Percentiles rank a stretch among this genome's conserved stretches.
Evolutionary conservation across 2,888 invertebrate genomes (phyloP).

Genomic region (Aproaerema taeniolella): DNA sequence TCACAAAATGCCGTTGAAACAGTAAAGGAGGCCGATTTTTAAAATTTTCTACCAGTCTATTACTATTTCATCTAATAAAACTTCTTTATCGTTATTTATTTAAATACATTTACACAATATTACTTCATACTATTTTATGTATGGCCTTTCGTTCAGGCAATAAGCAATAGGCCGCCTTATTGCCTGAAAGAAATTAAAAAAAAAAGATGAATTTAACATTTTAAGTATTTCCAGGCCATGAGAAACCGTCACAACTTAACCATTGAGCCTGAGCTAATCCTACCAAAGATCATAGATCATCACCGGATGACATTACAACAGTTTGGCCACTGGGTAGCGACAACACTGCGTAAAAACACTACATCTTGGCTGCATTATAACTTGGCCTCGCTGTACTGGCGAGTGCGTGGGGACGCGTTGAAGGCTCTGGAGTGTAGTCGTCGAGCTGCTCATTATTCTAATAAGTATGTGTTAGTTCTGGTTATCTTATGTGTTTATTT

Average conservation of each 20-base stretch:
- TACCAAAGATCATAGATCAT: constrained; percentile 43
- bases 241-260: constrained; percentile 44
- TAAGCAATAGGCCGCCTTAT: too few relatives aligned
- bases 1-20: too few relatives aligned
- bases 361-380: constrained; percentile 89
- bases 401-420: constrained; percentile 83
- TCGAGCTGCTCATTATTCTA: constrained; percentile 85
- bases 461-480: constrained; percentile 79
- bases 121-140: too few relatives aligned
- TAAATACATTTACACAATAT: too few relatives aligned
- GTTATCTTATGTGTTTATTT: too few relatives aligned
- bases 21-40: too few relatives aligned
- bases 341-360: constrained; percentile 79
- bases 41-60: too few relatives aligned
- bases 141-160: too few relatives aligned
- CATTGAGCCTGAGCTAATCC: constrained; percentile 4
- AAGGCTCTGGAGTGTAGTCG: constrained; percentile 89
- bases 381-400: constrained; percentile 88
- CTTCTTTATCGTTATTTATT: too few relatives aligned
- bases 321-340: constrained; percentile 80
- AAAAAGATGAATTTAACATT: too few relatives aligned
- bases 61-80: too few relatives aligned
- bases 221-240: constrained; percentile 57
- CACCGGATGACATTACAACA: constrained; percentile 50
- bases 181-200: too few relatives aligned